Base-by-base conservation (phyloP, 2,113 vertebrate species). In the Rafetus swinhoei region DNA sequence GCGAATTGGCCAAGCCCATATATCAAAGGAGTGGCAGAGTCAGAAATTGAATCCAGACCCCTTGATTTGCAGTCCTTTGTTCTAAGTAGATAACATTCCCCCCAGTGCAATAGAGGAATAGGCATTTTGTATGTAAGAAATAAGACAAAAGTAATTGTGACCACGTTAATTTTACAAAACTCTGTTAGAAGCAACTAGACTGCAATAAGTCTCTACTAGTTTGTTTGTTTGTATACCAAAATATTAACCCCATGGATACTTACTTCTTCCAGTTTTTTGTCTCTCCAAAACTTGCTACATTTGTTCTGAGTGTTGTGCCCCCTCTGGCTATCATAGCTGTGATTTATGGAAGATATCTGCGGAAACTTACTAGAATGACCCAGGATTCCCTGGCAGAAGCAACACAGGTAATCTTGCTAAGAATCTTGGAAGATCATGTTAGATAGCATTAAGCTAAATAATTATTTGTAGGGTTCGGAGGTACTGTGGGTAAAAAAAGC, bases 341-440 rank as follows among this genome's bases (percentile, higher is more conserved):
- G 72, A 94, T 99, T 95, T 99, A 99, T 50, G 99, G 99, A 79
- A 97, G 98, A 84, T 99, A 99, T 72, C 98, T 99, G 45, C 98
- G 99, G 95, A 98, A 99, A 88, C 98, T 99, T 94, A 99, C 99
- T 86, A 99, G 98, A 97, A 90, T 96, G 60, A 99, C 98, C 1
- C 99, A 99, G 96, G 99, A 99, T n/a, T 98, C 99, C 16, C 98
- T 99, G 35, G 99, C 99, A 86, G 98, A 99, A 82, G 98, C 99
- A 88, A 99, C 99, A 86, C 98, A 99, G 99, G 99, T 99, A 95
- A 95, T 85, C 45, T 85, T 92, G 57, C 53, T 35, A 55, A 24
- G 35, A 50, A 32, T 29, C 82, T 29, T 55, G 19, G 9, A 7
- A 72, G n/a, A 21, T n/a, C n/a, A 35, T 19, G 29, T 21, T 72